Evolutionary conservation across 2,888 invertebrate species (phyloP).

Genomic region (Epsilonema sp.): DNA sequence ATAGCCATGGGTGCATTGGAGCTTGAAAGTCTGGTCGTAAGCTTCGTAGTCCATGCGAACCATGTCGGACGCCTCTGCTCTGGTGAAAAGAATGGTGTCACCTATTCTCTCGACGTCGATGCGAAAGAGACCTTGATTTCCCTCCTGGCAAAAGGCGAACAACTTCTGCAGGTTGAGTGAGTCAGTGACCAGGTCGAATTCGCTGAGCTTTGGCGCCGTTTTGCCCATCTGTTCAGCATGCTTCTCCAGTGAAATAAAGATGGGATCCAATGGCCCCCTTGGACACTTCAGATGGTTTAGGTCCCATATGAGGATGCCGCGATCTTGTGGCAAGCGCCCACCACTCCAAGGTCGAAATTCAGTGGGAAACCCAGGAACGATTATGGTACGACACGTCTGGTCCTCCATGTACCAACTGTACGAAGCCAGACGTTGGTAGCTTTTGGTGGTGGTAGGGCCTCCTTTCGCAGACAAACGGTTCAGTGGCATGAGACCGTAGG

Average conservation of each 20-base stretch:
- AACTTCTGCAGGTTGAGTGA: constrained; percentile 27
- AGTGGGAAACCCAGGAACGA: constrained; percentile 21
- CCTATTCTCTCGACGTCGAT: constrained; percentile 28
- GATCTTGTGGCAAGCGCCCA: constrained; percentile 22
- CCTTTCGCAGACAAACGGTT: constrained; percentile 21
- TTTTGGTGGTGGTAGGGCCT: constrained; percentile 23
- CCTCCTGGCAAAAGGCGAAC: constrained; percentile 25
- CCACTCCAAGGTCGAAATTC: constrained; percentile 25
- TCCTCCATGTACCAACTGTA: constrained; percentile 27
- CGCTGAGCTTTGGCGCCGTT: constrained; percentile 23
- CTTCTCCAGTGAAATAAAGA: constrained; percentile 21
- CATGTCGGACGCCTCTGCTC: constrained; percentile 25
- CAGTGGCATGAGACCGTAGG: constrained; percentile 25
- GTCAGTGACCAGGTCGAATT: constrained; percentile 27
- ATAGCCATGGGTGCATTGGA: constrained; percentile 17
- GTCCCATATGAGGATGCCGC: constrained; percentile 26
- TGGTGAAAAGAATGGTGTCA: constrained; percentile 22
- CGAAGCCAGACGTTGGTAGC: constrained; percentile 22
- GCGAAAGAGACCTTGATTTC: constrained; percentile 26
- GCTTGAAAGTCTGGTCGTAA: constrained; percentile 20
- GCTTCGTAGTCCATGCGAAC: constrained; percentile 22
- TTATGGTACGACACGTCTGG: too few relatives aligned
- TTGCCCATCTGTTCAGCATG: constrained; percentile 20
- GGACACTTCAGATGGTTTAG: constrained; percentile 19
- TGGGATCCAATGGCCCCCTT: constrained; percentile 21